These are phyloP conservation scores for Bovichtus diacanthus DNA, from an alignment of 2,797 vertebrate genomes.

Conservation along the genomic window DNA sequence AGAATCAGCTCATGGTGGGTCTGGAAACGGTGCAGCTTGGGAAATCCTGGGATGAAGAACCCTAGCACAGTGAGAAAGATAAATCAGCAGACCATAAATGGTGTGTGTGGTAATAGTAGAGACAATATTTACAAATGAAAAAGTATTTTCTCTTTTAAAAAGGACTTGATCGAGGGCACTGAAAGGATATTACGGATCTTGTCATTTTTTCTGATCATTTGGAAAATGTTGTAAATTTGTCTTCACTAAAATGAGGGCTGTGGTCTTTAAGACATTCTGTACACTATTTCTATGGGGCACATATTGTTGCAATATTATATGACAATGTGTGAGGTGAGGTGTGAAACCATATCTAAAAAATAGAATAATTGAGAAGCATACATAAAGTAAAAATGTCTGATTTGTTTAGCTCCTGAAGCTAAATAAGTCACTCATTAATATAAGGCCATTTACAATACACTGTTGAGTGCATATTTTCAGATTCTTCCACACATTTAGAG, in stretches of 20 bases:
- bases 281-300: not conserved
- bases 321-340: not conserved
- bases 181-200: not conserved
- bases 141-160: not conserved
- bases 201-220: not conserved
- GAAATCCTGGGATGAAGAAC: slow-evolving; percentile 92
- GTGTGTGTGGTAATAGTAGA: not conserved
- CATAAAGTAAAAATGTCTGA: not conserved
- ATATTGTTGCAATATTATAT: not conserved
- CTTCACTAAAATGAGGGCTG: not conserved
- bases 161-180: not conserved
- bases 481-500: not conserved
- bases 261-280: not conserved
- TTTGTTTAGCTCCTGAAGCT: not conserved
- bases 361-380: not conserved
- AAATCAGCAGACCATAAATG: slow-evolving; percentile 18
- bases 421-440: not conserved
- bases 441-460: no score
- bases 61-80: slow-evolving; percentile 68
- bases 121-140: slow-evolving; percentile 6
- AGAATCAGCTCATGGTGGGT: slow-evolving; percentile 90
- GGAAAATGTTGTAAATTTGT: not conserved
- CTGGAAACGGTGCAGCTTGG: slow-evolving; percentile 91
- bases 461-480: not conserved
- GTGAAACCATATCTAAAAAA: not conserved